phyloP scores from a whole-genome alignment of 2,888 invertebrate genomes.

The Rhyacophila evoluta region DNA sequence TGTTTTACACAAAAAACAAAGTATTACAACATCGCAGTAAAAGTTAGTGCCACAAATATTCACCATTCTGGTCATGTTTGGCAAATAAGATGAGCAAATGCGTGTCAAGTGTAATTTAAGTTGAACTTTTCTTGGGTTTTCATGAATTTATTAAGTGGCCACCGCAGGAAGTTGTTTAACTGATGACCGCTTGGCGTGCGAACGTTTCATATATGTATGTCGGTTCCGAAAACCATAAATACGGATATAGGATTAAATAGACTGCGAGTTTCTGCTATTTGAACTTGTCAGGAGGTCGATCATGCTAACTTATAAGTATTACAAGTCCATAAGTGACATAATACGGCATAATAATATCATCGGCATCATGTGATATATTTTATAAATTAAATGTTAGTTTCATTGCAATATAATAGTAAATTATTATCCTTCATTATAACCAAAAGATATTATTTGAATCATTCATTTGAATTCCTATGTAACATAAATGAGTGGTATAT shows the following conservation, averaged over 20 bases:
- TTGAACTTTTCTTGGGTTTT: slow-evolving; percentile 16
- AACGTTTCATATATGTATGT: neutral
- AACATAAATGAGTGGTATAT: too few species aligned
- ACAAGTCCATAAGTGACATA: neutral
- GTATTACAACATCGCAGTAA: too few species aligned
- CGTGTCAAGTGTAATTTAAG: slow-evolving; percentile 22
- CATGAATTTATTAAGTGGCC: slow-evolving; percentile 22
- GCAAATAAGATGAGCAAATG: slow-evolving; percentile 4
- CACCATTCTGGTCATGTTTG: neutral
- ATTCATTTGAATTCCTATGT: too few species aligned
- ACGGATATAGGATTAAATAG: neutral
- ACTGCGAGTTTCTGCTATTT: slow-evolving; percentile 9
- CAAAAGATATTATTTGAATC: too few species aligned
- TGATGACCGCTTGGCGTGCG: slow-evolving; percentile 1
- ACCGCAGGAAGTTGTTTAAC: neutral
- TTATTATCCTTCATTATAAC: too few species aligned
- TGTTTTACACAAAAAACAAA: too few species aligned
- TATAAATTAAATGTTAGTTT: too few species aligned
- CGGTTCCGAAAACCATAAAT: slow-evolving; percentile 19
- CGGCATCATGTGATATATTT: too few species aligned
- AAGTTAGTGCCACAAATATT: neutral
- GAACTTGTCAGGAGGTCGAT: neutral
- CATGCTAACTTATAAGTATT: neutral
- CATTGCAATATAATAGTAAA: too few species aligned
- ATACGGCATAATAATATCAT: neutral